Base-by-base conservation (phyloP, 2,113 vertebrate genomes). In the Martes martes region DNA sequence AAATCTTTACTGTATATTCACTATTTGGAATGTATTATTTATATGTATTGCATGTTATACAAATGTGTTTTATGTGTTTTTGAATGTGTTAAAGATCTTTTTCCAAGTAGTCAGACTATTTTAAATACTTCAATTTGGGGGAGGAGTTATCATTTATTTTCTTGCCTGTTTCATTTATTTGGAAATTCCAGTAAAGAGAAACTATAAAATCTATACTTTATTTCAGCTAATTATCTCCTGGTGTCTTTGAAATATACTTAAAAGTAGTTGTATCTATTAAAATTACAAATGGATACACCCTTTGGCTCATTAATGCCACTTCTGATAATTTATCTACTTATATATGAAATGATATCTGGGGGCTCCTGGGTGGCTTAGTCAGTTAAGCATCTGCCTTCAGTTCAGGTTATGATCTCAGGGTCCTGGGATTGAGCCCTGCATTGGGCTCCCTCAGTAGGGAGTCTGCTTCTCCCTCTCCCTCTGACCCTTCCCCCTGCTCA, bases 161-260 rank as follows among this genome's bases (percentile, higher is more conserved):
- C 78, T 93, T 84, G 31, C 47, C 78, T 86, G 23, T 61, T 96
- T 86, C 10, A 67, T 89, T 93, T 93, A 93, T 71, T 88, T 84
- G 36, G 61, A 88, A 91, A 95, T 91, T 97, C 31, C 13, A 71
- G 33, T 95, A 82, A 87, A 95, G 24, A 61, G 19, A 86, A 45
- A 93, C 26, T 90, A 1, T 87, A 63, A 96, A 87, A 69, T 96
- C 42, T 61, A 23, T 45, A 26, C 7, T 11, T 61, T 82, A 91
- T 50, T 65, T 89, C 84, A 76, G 13, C 42, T 87, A 42, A 61
- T 96, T 92, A 71, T 55, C 15, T 19, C 39, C 39, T 94, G 24
- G 39, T 95, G 16, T 47, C 24, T 81, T 90, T 85, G 65, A 96
- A 92, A 89, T 89, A 16, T 93, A 74, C 52, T 96, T 84, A 95